phyloP scores from a whole-genome alignment of 2,797 vertebrate genomes.

The Dicrostonyx torquatus region DNA sequence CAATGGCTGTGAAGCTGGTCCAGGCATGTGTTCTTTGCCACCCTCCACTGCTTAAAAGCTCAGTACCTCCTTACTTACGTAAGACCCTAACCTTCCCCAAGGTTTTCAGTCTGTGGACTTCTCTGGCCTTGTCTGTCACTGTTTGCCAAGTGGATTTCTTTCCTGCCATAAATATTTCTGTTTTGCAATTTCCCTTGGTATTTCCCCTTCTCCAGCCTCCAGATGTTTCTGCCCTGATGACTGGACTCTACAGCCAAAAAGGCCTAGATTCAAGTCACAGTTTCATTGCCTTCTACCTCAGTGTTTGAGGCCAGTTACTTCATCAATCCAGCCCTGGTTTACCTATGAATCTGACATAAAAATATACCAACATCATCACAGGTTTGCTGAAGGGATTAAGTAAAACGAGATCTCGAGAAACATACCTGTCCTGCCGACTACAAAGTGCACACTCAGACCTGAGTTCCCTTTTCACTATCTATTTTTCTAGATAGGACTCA shows the following conservation, averaged over 20 bases:
- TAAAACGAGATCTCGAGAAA: slow-evolving; percentile 6
- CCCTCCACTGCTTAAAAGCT: background rate
- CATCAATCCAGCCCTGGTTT: background rate
- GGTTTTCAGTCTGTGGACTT: slow-evolving; percentile 11
- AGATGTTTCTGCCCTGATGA: slow-evolving; percentile 17
- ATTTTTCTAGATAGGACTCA: slow-evolving; percentile 27
- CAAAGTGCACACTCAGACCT: background rate
- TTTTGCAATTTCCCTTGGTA: slow-evolving; percentile 3
- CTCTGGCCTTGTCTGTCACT: background rate
- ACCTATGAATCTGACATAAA: background rate
- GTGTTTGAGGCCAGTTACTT: slow-evolving; percentile 2
- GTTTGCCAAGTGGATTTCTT: background rate
- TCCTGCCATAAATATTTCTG: background rate
- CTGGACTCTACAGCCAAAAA: background rate
- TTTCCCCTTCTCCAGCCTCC: background rate
- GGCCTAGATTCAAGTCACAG: background rate
- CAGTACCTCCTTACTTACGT: background rate
- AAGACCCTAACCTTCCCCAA: background rate
- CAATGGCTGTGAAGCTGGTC: background rate
- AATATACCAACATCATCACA: background rate
- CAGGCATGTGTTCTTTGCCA: background rate
- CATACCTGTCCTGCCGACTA: background rate
- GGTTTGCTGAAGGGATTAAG: background rate
- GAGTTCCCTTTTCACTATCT: background rate
- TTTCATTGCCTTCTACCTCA: background rate